Percentiles rank a stretch among this genome's conserved stretches.
These are phyloP conservation scores for Corynorhinus townsendii DNA, from an alignment of 2,113 vertebrate species.

Conservation along the genomic window DNA sequence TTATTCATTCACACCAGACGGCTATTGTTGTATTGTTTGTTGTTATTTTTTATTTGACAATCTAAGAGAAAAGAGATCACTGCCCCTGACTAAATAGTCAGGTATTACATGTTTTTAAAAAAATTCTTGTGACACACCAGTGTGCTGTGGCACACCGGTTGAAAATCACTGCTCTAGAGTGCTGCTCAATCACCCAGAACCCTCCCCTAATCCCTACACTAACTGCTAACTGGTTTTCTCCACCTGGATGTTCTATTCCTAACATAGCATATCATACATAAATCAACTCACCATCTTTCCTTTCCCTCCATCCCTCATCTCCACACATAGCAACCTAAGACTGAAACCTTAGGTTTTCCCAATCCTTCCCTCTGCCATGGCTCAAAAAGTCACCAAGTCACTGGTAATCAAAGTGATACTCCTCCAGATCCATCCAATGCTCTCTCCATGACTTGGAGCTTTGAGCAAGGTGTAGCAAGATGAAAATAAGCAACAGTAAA, in stretches of 20 bases:
- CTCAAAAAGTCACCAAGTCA: neutral
- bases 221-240: neutral
- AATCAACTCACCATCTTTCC: neutral
- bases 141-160: neutral
- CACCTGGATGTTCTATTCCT: neutral
- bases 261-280: no score
- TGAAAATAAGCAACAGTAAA: neutral
- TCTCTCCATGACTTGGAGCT: neutral
- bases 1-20: neutral
- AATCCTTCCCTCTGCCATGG: neutral
- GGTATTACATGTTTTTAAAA: neutral
- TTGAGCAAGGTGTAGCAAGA: no score
- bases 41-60: neutral
- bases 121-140: neutral
- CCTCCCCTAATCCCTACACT: neutral
- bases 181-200: neutral
- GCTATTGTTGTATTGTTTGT: neutral
- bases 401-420: rapidly evolving
- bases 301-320: rapidly evolving
- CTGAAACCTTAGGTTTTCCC: neutral
- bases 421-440: rapidly evolving
- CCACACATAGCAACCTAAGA: neutral
- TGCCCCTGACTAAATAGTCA: neutral
- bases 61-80: neutral
- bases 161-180: neutral